Percentiles rank a stretch among this genome's conserved stretches.
Conservation (phyloP, 2,113 vertebrate genomes). For the Glaucomys volans region DNA sequence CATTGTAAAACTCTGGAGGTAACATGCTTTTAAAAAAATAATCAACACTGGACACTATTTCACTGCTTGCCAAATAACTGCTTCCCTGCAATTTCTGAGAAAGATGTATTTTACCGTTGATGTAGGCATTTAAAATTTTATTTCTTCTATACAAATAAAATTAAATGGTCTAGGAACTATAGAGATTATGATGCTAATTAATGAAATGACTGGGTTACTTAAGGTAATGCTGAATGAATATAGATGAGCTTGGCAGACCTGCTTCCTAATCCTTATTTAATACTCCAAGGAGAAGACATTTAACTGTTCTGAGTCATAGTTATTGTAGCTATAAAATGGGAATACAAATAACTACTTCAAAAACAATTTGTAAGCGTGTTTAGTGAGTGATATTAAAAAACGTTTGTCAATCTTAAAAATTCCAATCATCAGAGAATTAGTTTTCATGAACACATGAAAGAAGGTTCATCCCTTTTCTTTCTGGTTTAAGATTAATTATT, state of each 20-base stretch:
- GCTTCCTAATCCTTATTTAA: neutral
- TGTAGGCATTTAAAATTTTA: neutral
- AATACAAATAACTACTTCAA: neutral
- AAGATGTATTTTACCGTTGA: neutral
- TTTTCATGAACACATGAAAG: neutral
- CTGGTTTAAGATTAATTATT: neutral
- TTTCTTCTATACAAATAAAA: slow-evolving; percentile 16
- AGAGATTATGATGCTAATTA: neutral
- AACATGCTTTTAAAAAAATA: slow-evolving; percentile 9
- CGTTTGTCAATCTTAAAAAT: neutral
- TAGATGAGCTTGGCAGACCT: neutral
- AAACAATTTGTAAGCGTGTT: neutral
- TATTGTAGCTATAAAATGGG: neutral
- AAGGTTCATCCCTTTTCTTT: neutral
- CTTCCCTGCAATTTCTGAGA: slow-evolving; percentile 33
- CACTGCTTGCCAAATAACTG: neutral
- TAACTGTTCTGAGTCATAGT: neutral
- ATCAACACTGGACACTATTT: neutral
- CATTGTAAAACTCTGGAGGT: neutral
- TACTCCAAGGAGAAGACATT: neutral
- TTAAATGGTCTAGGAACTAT: neutral
- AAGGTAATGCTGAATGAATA: neutral
- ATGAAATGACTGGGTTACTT: neutral
- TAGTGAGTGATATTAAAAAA: neutral
- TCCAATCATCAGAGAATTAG: neutral